Evolutionary conservation across 2,797 vertebrate genomes (phyloP).

Genomic region (Percopsis omiscomaycus): DNA sequence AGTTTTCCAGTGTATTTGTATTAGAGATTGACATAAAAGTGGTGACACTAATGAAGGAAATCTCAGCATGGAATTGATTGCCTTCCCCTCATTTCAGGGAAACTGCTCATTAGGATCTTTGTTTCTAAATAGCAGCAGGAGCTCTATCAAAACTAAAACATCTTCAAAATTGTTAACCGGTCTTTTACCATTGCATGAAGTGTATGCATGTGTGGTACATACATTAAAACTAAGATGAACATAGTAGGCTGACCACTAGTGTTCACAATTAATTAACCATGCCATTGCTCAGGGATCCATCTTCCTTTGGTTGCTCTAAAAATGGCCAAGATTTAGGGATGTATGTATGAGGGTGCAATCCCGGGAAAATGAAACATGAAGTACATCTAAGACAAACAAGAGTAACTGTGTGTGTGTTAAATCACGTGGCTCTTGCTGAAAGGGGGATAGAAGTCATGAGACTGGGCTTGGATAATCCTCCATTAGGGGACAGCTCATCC

Average conservation of each 20-base stretch:
- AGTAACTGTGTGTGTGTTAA: constrained; percentile 28
- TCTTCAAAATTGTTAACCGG: too few species aligned
- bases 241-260: neutral
- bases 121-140: neutral
- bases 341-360: neutral
- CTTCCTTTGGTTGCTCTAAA: constrained; percentile 4
- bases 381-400: constrained; percentile 7
- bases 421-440: constrained; percentile 47
- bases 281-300: neutral
- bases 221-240: neutral
- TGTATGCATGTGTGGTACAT: too few species aligned
- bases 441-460: constrained; percentile 46
- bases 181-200: too few species aligned
- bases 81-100: constrained; percentile 46
- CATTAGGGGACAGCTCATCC: constrained; percentile 60
- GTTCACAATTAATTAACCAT: neutral
- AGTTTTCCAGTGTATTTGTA: constrained; percentile 23
- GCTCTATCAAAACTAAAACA: too few species aligned
- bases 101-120: constrained; percentile 42
- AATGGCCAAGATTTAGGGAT: neutral
- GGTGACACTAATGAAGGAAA: constrained; percentile 53
- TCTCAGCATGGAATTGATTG: constrained; percentile 53
- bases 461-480: constrained; percentile 54
- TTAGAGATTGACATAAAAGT: constrained; percentile 28
- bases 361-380: constrained; percentile 19